Evolutionary conservation across 2,797 vertebrate genomes (phyloP).

Genomic region (Tiaroga cobitis): DNA sequence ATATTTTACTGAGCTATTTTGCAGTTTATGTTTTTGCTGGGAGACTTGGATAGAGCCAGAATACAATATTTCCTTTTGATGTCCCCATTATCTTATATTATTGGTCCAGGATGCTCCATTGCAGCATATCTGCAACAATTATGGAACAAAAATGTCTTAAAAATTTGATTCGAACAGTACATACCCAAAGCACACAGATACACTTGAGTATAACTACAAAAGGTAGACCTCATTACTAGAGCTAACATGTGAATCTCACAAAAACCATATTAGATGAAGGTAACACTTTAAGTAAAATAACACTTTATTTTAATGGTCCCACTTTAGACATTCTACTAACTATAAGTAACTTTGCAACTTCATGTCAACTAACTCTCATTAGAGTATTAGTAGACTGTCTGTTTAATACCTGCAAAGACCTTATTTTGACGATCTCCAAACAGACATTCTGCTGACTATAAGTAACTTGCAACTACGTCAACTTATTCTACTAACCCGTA

Average conservation of each 20-base stretch:
- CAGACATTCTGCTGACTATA: not conserved
- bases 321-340: not conserved
- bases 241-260: not conserved
- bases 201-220: not conserved
- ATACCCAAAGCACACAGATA: not conserved
- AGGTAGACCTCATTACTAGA: not conserved
- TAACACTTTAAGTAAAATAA: no score
- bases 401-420: not conserved
- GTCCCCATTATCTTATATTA: not conserved
- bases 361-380: no score
- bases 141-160: not conserved
- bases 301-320: not conserved
- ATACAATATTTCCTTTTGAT: not conserved
- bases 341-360: no score
- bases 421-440: not conserved
- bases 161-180: not conserved
- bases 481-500: not conserved
- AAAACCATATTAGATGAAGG: not conserved
- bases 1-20: slow-evolving; percentile 9
- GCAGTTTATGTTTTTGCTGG: not conserved
- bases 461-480: not conserved
- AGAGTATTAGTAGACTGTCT: not conserved
- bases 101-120: not conserved
- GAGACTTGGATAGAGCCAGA: not conserved
- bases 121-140: not conserved